These are phyloP conservation scores for Cotesia congregata DNA, from an alignment of 2,888 invertebrate species.

Conservation along the genomic window DNA sequence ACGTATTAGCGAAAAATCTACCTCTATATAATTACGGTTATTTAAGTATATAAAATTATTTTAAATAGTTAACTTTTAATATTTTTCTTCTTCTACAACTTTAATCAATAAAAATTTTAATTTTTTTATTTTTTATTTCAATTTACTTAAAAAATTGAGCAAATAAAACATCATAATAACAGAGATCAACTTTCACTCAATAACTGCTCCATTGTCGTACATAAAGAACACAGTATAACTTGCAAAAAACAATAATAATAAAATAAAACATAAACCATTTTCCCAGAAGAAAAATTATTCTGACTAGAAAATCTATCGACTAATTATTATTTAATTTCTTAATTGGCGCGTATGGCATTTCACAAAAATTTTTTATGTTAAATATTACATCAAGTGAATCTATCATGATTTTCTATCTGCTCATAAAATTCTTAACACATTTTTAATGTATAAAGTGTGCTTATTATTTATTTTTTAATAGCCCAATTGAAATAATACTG, in stretches of 20 bases:
- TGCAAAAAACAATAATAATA: conserved; percentile 2
- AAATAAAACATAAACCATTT: not conserved
- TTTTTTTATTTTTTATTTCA: not conserved
- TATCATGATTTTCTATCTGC: not conserved
- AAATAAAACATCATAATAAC: not conserved
- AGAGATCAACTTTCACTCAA: conserved; percentile 18
- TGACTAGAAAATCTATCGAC: not conserved
- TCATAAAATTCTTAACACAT: not conserved
- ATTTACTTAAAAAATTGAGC: not conserved
- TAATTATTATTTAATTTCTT: not conserved
- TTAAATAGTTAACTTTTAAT: not conserved
- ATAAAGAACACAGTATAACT: not conserved
- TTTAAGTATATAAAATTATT: not conserved
- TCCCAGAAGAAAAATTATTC: not conserved
- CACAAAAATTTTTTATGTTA: not conserved
- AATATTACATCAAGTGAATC: not conserved
- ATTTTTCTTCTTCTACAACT: not conserved
- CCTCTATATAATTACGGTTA: not conserved
- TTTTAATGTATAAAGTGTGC: not conserved
- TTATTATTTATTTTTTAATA: not conserved
- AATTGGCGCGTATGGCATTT: conserved; percentile 5
- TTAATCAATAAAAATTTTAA: not conserved
- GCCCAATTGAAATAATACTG: not conserved
- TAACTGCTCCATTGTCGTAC: conserved; percentile 2
- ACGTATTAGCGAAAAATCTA: not conserved